These are phyloP conservation scores for Leucoraja ocellata DNA, from an alignment of 2,797 vertebrate species.

Conservation along the genomic window DNA sequence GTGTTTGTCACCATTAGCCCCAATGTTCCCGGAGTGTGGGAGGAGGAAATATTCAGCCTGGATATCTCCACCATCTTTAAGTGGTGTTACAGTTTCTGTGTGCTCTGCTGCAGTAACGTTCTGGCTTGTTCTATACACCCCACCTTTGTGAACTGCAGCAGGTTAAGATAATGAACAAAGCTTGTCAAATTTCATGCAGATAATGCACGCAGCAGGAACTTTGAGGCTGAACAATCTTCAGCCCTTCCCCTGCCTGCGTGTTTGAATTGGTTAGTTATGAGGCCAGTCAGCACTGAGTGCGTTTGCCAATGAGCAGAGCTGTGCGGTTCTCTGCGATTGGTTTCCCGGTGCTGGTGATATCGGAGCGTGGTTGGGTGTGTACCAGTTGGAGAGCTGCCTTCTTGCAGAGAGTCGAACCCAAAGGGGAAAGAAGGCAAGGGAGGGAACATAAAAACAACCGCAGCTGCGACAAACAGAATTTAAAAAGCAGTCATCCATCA, in stretches of 20 bases:
- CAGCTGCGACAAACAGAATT: background rate
- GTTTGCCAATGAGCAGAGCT: slow-evolving; percentile 59
- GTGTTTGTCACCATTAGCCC: background rate
- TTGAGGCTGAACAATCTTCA: slow-evolving; percentile 57
- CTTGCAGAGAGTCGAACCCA: background rate
- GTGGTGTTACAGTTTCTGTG: background rate
- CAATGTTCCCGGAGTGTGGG: too few relatives aligned
- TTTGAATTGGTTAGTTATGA: slow-evolving; percentile 64
- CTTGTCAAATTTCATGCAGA: slow-evolving; percentile 49
- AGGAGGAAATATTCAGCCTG: background rate
- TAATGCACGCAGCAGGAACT: slow-evolving; percentile 50
- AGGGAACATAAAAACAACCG: background rate
- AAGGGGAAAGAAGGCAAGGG: too few relatives aligned
- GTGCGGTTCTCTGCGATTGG: slow-evolving; percentile 42
- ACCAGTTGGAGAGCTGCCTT: background rate
- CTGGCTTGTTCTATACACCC: background rate
- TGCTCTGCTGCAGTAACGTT: background rate
- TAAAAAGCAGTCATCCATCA: background rate
- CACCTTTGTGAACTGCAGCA: background rate
- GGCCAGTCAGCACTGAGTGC: slow-evolving; percentile 59
- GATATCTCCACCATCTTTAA: background rate
- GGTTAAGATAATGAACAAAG: background rate
- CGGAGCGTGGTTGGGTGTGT: slow-evolving; percentile 37
- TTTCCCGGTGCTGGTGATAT: slow-evolving; percentile 44
- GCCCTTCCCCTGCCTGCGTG: slow-evolving; percentile 49